Percentiles rank a stretch among this genome's conserved stretches.
Conservation (phyloP, 64 coral and sea anemone genomes). For the Catalaphyllia jardinei region DNA sequence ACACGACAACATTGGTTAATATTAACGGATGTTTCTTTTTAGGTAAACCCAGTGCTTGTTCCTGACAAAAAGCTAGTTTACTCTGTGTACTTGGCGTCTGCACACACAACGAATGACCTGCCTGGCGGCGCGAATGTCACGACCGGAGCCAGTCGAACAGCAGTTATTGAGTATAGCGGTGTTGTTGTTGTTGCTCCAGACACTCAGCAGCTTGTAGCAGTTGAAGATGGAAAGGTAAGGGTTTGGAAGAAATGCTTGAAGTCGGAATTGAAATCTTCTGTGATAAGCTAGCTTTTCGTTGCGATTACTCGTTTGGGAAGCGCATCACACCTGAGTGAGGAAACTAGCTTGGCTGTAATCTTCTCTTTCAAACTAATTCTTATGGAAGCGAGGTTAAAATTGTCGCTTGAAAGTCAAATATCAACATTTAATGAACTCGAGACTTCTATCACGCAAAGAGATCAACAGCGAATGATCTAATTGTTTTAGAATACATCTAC, state of each 20-base stretch:
- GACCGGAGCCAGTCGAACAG: constrained; percentile 7
- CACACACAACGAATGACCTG: constrained; percentile 30
- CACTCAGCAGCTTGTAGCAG: constrained; percentile 45
- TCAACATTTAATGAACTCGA: no score
- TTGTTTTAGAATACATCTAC: no score
- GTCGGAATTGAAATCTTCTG: not conserved
- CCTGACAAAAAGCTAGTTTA: constrained; percentile 80
- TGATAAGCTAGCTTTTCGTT: no score
- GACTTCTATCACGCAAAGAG: no score
- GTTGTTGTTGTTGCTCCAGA: constrained; percentile 69
- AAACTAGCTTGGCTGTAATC: no score
- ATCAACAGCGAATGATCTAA: no score
- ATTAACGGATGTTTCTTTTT: not conserved
- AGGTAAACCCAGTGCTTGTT: constrained; percentile 64
- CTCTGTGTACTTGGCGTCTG: constrained; percentile 62
- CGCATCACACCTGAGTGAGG: no score
- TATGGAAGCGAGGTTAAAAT: no score
- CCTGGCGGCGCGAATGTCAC: constrained; percentile 82
- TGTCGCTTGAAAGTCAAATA: no score
- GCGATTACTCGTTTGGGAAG: no score
- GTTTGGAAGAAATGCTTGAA: not conserved
- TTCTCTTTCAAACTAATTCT: no score
- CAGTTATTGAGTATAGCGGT: constrained; percentile 90
- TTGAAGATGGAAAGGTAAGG: constrained; percentile 71
- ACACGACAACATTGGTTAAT: not conserved